Evolutionary conservation across 1,140 invertebrate genomes (phyloP), one percentile per base, ranked within the genome.

Genomic region (Trichomalopsis sarcophagae): DNA sequence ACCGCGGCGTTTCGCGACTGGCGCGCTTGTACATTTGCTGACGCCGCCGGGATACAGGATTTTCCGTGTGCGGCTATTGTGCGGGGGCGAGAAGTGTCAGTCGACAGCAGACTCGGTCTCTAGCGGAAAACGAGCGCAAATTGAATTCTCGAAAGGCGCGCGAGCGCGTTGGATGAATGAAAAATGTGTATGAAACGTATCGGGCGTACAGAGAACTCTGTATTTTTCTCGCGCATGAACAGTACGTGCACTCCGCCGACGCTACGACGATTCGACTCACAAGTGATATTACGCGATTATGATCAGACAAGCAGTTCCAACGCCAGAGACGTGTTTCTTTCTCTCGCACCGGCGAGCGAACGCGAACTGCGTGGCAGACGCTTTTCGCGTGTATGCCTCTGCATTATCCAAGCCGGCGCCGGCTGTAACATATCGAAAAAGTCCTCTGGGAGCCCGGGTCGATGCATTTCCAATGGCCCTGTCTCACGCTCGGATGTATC

Each of bases 401-500:
- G 73, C 21, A 75, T 44, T 75, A 75, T 75, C 73, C 36, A 75
- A 75, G 3, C 73, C 2, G 21, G 17, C 73, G 36, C 21, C 5
- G 3, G 73, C 36, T 62, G 73, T 75, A 40, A 66, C 30, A 79
- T 66, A 79, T 62, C 23, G 47, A 79, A 62, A 55, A 79, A 79
- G n/a, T 79, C 77, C 77, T 33, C n/a, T 7, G 77, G 50, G 77
- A 79, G 55, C 14, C 17, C 1, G 10, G n/a, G n/a, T 79, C 44
- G 77, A 79, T 79, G 77, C 50, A 79, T 79, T 79, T 79, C 27
- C 55, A 66, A 79, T 79, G 30, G 50, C 23, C 77, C 27, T 66
- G 50, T 66, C 77, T 62, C 47, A n/a, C 27, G 47, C 47, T 78
- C 76, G 30, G 50, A 33, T 78, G 76, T 62, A 66, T 47, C 40